A percentile compares a stretch with the other conserved stretches of the same genome.
phyloP scores from a whole-genome alignment of 2,797 vertebrate genomes.

The Chaunax sp. region DNA sequence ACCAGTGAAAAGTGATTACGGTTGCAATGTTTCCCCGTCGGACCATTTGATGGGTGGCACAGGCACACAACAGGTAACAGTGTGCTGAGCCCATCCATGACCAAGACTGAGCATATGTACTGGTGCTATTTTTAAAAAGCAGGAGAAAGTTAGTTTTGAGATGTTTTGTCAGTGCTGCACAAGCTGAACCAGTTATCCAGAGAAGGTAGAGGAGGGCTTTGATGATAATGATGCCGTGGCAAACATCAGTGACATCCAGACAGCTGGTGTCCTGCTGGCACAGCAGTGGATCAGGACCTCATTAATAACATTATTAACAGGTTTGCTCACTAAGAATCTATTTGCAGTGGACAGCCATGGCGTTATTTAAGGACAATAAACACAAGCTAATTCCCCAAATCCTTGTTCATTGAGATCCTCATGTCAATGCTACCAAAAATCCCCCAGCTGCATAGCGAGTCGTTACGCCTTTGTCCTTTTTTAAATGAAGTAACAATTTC shows the following conservation, averaged over 20 bases:
- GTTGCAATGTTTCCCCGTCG: conserved; percentile 64
- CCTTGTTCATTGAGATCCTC: background rate
- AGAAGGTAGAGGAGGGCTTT: conserved; percentile 51
- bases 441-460: conserved; percentile 18
- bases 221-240: conserved; percentile 67
- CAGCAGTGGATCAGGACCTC: conserved; percentile 60
- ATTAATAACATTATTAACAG: conserved; percentile 63
- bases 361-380: conserved; percentile 18
- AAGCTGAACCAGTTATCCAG: conserved; percentile 58
- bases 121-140: conserved; percentile 56
- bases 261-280: conserved; percentile 69
- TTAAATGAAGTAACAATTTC: conserved; percentile 24
- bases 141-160: conserved; percentile 49
- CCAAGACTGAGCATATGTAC: conserved; percentile 53
- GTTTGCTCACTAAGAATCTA: conserved; percentile 41
- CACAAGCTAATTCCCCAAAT: background rate
- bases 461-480: conserved; percentile 5
- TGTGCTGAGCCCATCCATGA: conserved; percentile 38
- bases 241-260: conserved; percentile 59
- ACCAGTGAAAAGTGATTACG: conserved; percentile 70
- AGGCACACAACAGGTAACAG: conserved; percentile 62
- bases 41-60: conserved; percentile 66
- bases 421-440: conserved; percentile 13
- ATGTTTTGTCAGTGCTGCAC: conserved; percentile 34
- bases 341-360: conserved; percentile 20